Percentiles rank a stretch among this genome's conserved stretches.
phyloP scores from a whole-genome alignment of 2,797 vertebrate species.

The Borostomias antarcticus region DNA sequence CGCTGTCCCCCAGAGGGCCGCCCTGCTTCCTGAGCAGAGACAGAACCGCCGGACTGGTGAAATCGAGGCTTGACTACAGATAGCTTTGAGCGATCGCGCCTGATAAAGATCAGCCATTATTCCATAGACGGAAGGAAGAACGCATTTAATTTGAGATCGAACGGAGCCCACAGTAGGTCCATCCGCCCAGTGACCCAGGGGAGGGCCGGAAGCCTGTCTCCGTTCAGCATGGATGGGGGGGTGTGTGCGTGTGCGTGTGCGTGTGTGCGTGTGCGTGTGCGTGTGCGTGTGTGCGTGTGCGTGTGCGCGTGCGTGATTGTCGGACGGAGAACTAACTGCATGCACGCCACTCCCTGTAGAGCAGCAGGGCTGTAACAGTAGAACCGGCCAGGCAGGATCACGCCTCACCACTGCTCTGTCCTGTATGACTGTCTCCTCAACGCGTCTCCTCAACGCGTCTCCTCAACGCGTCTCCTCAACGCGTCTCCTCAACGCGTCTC shows the following conservation, averaged over 20 bases:
- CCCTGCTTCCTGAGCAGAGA: neutral
- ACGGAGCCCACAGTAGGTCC: neutral
- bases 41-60: neutral
- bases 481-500: no score
- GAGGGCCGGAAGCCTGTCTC: neutral
- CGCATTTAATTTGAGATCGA: neutral
- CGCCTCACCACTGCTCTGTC: neutral
- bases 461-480: no score
- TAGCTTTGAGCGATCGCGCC: neutral
- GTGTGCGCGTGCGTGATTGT: no score
- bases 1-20: neutral
- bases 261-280: no score
- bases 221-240: no score
- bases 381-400: conserved; percentile 57
- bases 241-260: no score
- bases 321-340: conserved; percentile 1
- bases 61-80: no score
- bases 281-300: no score
- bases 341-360: conserved; percentile 2
- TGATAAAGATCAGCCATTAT: neutral
- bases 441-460: no score
- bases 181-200: neutral
- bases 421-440: no score
- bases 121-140: neutral
- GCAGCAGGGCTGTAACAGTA: conserved; percentile 16